Conservation (phyloP, 2,797 vertebrate genomes). For the Phrynocephalus vlangalii region DNA sequence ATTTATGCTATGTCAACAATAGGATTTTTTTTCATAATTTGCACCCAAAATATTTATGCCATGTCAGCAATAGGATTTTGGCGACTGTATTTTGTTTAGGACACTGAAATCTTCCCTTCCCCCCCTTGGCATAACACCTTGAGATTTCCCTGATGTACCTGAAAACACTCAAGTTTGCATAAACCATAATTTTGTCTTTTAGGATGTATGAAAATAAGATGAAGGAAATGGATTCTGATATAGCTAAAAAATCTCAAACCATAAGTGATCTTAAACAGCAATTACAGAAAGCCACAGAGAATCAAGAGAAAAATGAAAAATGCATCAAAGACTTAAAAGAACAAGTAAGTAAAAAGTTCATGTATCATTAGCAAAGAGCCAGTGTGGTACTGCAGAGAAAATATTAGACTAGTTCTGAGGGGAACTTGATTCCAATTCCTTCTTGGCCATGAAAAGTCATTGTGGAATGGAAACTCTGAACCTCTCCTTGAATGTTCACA, state of each 20-base stretch:
- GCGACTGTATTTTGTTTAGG: neutral
- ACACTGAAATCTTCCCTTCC: conserved; percentile 17
- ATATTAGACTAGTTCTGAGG: too few relatives aligned
- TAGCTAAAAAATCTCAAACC: conserved; percentile 82
- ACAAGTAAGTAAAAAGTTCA: conserved; percentile 80
- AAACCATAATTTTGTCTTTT: conserved; percentile 51
- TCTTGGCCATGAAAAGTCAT: too few relatives aligned
- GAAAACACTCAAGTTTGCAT: neutral
- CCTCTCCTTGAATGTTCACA: too few relatives aligned
- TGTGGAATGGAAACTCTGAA: too few relatives aligned
- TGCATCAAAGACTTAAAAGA: conserved; percentile 80
- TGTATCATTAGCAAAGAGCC: neutral
- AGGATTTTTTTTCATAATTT: neutral
- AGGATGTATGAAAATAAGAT: conserved; percentile 93
- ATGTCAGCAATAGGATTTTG: neutral
- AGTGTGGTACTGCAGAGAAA: too few relatives aligned
- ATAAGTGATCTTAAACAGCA: conserved; percentile 84
- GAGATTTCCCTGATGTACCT: neutral
- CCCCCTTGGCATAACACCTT: neutral
- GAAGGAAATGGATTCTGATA: conserved; percentile 88
- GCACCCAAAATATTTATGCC: too few relatives aligned
- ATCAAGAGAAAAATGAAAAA: conserved; percentile 80
- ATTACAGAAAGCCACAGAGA: conserved; percentile 81
- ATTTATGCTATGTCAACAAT: neutral
- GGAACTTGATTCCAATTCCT: too few relatives aligned